These are phyloP conservation scores for Poeciliopsis turrubarensis DNA, from an alignment of 2,113 vertebrate species.

Conservation along the genomic window DNA sequence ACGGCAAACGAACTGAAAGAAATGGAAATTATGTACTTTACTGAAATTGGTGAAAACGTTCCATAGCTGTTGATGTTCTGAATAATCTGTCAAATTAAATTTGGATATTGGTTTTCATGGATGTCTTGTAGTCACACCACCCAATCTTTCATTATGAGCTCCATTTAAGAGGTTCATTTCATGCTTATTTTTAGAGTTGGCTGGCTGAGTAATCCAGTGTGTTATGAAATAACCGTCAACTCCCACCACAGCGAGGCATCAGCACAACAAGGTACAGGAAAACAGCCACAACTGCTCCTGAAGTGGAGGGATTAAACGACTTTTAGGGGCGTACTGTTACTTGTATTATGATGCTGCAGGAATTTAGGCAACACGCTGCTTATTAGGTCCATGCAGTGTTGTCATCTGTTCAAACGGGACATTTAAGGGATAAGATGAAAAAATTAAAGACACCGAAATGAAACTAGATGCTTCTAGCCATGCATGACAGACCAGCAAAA, in stretches of 20 bases:
- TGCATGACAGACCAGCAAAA: constrained; percentile 37
- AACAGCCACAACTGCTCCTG: constrained; percentile 51
- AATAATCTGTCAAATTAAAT: constrained; percentile 68
- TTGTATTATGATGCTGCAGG: constrained; percentile 12
- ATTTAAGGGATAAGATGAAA: background rate
- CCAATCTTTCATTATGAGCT: constrained; percentile 69
- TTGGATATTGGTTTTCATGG: constrained; percentile 70
- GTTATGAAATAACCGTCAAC: constrained; percentile 71
- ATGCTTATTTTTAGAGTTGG: constrained; percentile 73
- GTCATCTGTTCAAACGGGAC: background rate
- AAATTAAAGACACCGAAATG: constrained; percentile 26
- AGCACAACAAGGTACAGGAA: constrained; percentile 56
- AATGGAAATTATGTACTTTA: constrained; percentile 36
- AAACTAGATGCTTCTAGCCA: constrained; percentile 27
- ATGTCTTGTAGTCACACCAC: constrained; percentile 61
- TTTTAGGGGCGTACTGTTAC: constrained; percentile 6
- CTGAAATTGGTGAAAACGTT: constrained; percentile 40
- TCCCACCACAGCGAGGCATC: constrained; percentile 67
- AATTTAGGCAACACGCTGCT: constrained; percentile 1
- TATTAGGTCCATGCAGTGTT: background rate
- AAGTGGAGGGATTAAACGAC: constrained; percentile 22
- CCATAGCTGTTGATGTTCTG: constrained; percentile 48
- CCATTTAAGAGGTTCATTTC: constrained; percentile 72
- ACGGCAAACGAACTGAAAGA: constrained; percentile 24
- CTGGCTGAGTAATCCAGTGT: constrained; percentile 69